These are phyloP conservation scores for Anodontia alba DNA, from an alignment of 2,888 invertebrate species.

Conservation along the genomic window DNA sequence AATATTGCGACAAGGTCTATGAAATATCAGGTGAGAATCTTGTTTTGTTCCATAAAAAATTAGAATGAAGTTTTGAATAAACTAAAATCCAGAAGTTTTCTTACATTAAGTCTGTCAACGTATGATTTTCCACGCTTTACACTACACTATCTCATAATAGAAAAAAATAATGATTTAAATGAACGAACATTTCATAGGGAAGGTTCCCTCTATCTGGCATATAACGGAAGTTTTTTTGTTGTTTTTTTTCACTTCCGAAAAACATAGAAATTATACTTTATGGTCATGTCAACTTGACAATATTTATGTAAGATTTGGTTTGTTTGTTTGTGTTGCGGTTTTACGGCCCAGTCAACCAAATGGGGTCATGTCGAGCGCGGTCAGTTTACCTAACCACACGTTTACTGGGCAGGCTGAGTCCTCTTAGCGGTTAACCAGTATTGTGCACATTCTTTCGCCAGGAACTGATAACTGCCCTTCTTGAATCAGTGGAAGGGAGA, in stretches of 20 bases:
- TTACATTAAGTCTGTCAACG: neutral
- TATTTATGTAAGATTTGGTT: neutral
- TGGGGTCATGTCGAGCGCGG: too few species aligned
- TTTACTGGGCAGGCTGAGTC: too few species aligned
- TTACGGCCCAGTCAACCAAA: too few species aligned
- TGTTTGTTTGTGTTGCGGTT: too few species aligned
- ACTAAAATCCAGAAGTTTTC: neutral
- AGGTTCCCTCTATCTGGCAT: neutral
- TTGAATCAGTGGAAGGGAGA: too few species aligned
- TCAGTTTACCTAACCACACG: too few species aligned
- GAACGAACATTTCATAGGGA: neutral
- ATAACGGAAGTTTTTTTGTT: neutral
- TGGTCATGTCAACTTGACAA: neutral
- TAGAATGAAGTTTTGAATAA: neutral
- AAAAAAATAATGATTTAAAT: neutral
- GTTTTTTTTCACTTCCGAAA: neutral
- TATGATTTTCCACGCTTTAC: constrained; percentile 4
- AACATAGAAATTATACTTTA: neutral
- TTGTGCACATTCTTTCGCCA: too few species aligned
- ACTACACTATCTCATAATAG: neutral
- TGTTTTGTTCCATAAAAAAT: neutral
- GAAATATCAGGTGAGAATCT: neutral
- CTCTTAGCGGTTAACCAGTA: too few species aligned
- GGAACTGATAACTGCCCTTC: too few species aligned
- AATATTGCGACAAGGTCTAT: neutral